Conservation (phyloP, 1,140 invertebrate genomes). For the Pteromalus puparum region DNA sequence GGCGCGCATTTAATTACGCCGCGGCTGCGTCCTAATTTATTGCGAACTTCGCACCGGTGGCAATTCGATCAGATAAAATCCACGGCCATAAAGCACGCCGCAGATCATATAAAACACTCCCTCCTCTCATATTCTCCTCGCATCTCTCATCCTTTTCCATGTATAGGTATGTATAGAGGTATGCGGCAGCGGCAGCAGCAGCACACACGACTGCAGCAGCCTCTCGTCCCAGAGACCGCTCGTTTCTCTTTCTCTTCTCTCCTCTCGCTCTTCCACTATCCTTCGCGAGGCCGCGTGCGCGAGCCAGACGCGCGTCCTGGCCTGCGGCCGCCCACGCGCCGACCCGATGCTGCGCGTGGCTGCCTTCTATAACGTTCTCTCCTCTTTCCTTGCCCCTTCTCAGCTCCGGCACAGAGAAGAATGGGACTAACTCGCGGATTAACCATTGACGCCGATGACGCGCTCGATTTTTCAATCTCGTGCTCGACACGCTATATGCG, state of each 20-base stretch:
- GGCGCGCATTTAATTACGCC: conserved; percentile 70
- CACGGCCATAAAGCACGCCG: conserved; percentile 68
- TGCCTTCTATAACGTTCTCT: conserved; percentile 53
- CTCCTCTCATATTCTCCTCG: conserved; percentile 61
- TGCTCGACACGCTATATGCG: no score
- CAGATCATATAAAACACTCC: conserved; percentile 67
- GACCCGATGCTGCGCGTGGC: conserved; percentile 59
- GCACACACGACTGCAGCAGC: no score
- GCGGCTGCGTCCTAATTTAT: conserved; percentile 65
- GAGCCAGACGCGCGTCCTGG: conserved; percentile 72
- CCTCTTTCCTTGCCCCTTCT: conserved; percentile 27
- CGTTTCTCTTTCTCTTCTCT: conserved; percentile 56
- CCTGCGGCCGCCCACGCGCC: conserved; percentile 76
- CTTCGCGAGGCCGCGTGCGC: conserved; percentile 50
- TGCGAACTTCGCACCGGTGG: conserved; percentile 71
- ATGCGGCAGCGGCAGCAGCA: neutral
- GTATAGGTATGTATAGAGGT: neutral
- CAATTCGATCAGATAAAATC: conserved; percentile 72
- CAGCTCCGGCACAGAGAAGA: neutral
- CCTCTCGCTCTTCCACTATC: conserved; percentile 30
- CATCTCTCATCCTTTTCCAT: conserved; percentile 37
- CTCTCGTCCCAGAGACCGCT: conserved; percentile 42
- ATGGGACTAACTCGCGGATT: conserved; percentile 6
- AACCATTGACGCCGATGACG: conserved; percentile 3
- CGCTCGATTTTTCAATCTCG: neutral